phyloP scores from a whole-genome alignment of 1,140 invertebrate genomes.

The Mya arenaria region DNA sequence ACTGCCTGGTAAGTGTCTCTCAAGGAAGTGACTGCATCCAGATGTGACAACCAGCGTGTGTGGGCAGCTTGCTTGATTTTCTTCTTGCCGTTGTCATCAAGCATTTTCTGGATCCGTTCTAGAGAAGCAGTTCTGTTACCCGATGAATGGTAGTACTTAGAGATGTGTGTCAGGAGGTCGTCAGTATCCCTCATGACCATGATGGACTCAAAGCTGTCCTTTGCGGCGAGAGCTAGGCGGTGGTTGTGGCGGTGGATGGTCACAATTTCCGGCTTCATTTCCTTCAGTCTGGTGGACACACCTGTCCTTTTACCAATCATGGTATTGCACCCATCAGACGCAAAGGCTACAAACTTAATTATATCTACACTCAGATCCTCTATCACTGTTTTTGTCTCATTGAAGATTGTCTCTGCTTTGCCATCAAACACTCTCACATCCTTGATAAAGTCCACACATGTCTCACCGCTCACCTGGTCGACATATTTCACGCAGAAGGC shows the following conservation, averaged over 20 bases:
- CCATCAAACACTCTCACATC: slow-evolving; percentile 10
- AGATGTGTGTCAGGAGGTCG: background rate
- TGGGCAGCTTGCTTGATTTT: background rate
- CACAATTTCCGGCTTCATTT: background rate
- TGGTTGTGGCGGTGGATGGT: slow-evolving; percentile 16
- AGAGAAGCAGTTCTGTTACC: slow-evolving; percentile 8
- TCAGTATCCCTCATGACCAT: background rate
- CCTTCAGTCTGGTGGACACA: slow-evolving; percentile 4
- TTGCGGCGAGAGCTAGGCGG: slow-evolving; percentile 6
- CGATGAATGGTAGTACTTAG: slow-evolving; percentile 15
- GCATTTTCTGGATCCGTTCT: background rate
- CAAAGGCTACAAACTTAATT: slow-evolving; percentile 23
- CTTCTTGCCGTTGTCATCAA: background rate
- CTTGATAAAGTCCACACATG: background rate
- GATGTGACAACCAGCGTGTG: slow-evolving; percentile 11
- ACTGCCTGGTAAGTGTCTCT: slow-evolving; percentile 3
- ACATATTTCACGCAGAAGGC: slow-evolving; percentile 13
- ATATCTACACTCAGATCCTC: background rate
- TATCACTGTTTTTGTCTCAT: background rate
- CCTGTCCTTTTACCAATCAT: slow-evolving; percentile 27
- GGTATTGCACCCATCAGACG: background rate
- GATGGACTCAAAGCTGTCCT: slow-evolving; percentile 25
- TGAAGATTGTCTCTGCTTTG: slow-evolving; percentile 12
- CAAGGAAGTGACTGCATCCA: slow-evolving; percentile 14
- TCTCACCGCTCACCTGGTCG: background rate